A percentile compares a stretch with the other conserved stretches of the same genome.
Evolutionary conservation across 2,113 vertebrate species (phyloP).

Genomic region (Lycaon pictus): DNA sequence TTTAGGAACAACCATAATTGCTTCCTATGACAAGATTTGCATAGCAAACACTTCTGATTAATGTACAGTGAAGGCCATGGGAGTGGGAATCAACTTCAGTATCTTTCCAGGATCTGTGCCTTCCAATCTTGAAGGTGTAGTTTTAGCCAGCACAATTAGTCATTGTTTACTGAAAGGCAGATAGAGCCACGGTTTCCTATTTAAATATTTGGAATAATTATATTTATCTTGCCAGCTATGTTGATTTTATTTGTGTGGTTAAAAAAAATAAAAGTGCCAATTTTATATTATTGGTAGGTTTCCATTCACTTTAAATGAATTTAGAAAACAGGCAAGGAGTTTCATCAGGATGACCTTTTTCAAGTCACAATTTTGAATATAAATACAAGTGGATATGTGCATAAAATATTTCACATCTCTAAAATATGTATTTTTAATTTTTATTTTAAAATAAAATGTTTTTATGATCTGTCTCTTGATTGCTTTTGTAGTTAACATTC

Average conservation of each 20-base stretch:
- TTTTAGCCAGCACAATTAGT: conserved; percentile 81
- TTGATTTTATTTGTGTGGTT: conserved; percentile 43
- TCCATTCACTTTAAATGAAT: conserved; percentile 41
- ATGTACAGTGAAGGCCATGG: conserved; percentile 73
- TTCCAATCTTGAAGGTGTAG: conserved; percentile 73
- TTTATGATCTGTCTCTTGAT: background rate
- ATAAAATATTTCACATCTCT: conserved; percentile 26
- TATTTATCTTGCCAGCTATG: conserved; percentile 69
- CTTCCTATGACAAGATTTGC: conserved; percentile 85
- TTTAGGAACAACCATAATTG: conserved; percentile 82
- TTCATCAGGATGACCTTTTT: conserved; percentile 39
- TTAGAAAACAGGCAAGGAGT: background rate
- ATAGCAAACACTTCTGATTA: conserved; percentile 86
- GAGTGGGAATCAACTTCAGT: conserved; percentile 65
- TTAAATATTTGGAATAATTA: conserved; percentile 82
- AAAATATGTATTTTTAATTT: background rate
- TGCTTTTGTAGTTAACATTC: background rate
- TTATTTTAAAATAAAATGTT: conserved; percentile 50
- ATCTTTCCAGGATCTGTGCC: conserved; percentile 73
- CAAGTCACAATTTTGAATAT: conserved; percentile 34
- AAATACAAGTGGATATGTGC: background rate
- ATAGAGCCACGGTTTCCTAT: conserved; percentile 64
- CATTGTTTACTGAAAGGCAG: conserved; percentile 81
- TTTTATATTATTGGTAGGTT: conserved; percentile 1
- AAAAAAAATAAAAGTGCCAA: background rate